Percentiles rank a stretch among this genome's conserved stretches.
Conservation (phyloP, 1,140 invertebrate genomes). For the Philaenus spumarius region DNA sequence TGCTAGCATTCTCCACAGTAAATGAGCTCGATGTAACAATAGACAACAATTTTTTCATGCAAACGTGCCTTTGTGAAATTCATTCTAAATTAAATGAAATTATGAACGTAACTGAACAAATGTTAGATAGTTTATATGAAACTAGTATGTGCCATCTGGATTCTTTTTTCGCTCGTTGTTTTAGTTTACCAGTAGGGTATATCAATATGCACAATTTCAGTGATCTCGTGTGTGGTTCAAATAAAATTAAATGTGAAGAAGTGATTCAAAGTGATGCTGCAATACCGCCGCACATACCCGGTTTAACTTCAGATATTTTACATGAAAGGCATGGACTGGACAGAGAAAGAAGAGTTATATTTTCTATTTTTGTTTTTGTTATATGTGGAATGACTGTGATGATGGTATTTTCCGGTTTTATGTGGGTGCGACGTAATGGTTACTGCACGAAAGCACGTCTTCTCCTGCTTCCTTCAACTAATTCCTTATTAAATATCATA, state of each 20-base stretch:
- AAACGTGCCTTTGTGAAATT: conserved; percentile 53
- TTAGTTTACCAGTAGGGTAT: conserved; percentile 52
- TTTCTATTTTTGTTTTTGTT: conserved; percentile 44
- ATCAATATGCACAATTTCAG: conserved; percentile 55
- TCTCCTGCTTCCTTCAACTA: conserved; percentile 32
- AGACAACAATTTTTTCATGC: conserved; percentile 53
- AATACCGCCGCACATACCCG: conserved; percentile 15
- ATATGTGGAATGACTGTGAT: conserved; percentile 44
- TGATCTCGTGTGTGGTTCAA: conserved; percentile 47
- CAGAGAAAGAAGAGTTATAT: conserved; percentile 42
- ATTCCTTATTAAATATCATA: conserved; percentile 34
- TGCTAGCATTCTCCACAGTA: conserved; percentile 38
- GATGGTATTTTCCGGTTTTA: conserved; percentile 43
- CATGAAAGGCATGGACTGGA: conserved; percentile 29
- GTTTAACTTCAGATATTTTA: conserved; percentile 17
- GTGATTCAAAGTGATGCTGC: conserved; percentile 19
- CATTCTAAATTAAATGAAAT: conserved; percentile 38
- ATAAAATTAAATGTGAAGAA: conserved; percentile 27
- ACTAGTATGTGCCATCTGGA: conserved; percentile 57
- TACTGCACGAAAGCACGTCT: conserved; percentile 41
- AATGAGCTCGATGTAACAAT: conserved; percentile 41
- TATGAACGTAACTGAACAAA: conserved; percentile 12
- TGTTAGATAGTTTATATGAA: conserved; percentile 42
- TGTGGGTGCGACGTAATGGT: conserved; percentile 48
- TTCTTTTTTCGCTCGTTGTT: conserved; percentile 50